Base-by-base conservation (phyloP, 2,888 invertebrate species). In the Eremobia ochroleuca region DNA sequence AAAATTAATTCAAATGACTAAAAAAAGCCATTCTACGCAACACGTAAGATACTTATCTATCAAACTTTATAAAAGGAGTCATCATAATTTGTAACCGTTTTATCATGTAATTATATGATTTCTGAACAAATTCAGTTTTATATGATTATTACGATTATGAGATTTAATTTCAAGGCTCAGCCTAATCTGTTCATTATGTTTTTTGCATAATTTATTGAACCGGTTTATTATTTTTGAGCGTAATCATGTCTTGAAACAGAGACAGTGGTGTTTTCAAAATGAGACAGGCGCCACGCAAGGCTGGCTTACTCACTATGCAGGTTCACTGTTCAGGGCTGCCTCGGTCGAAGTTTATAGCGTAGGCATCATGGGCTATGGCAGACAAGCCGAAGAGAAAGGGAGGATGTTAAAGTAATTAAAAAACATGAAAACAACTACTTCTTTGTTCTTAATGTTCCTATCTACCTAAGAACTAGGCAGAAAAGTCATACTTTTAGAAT, bases 151-250 rank as follows among this genome's bases (percentile, higher is more conserved):
- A 83, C 71, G 80, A 86, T 91, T 87, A 88, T 85, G 73, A 85
- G 83, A 85, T 87, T 90, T 87, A 90, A 91, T 90, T 92, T 90
- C 87, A 91, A 92, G 89, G 86, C 80, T 86, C 82, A 83, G 61
- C 71, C 76, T 85, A 77, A 89, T 87, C 84, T 73, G 75, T 79
- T 89, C 79, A 90, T 91, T 89, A 91, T 87, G 71, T 81, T 85
- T 88, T 90, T 91, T 87, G 88, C 89, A 87, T 90, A 90, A 91
- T 89, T 90, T 87, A 89, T 88, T 71, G 73, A 77, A 83, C 88
- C 82, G 79, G 87, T 88, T 91, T 82, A 28, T 71, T 86, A 79
- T 83, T 82, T 87, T 86, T 77, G 61, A 81, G 77, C 61, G 67
- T 82, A 82, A 86, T 82, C 77, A 73, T 84, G 72, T 77, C 67